Evolutionary conservation across 2,113 vertebrate genomes (phyloP), one percentile per base, ranked within the genome.

Genomic region (Climacteris rufus): DNA sequence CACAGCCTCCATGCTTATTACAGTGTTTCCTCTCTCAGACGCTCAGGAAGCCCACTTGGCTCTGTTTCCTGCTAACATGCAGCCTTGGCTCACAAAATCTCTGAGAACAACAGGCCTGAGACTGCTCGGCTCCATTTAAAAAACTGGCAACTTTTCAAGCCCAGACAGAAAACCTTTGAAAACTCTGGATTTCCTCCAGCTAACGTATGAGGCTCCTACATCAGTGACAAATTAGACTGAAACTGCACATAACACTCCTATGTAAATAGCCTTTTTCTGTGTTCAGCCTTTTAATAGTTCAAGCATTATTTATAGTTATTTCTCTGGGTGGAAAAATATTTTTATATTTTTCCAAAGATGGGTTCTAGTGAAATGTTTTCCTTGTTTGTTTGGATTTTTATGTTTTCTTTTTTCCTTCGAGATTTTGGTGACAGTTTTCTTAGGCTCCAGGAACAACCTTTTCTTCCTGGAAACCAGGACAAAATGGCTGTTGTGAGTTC

Each of bases 31-130:
- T 99, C 98, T 98, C 98, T 86, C 97, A 97, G 98, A 97, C 97
- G 97, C 97, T 98, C 99, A 99, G 99, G 99, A 99, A 99, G 98
- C 98, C 98, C 95, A 95, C 98, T 99, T 98, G 98, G 98, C 98
- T 98, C 97, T 93, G 97, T 98, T 99, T 99, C 99, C 99, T 99
- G 98, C 98, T 98, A 98, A 97, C 98, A 97, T 96, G 87, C 96
- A 97, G 98, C 97, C 98, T 98, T 95, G 98, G 98, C 98, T 98
- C 97, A 71, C 97, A 97, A 96, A 98, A 98, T 98, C 98, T 98
- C 98, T 98, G 97, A 99, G 98, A 99, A 99, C 98, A 98, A 98
- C 98, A 98, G 98, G 98, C 98, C 98, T 98, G 98, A 97, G 97
- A 97, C 97, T 96, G 96, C 96, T 91, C 44, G 93, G 97, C 97